Evolutionary conservation across 2,888 invertebrate genomes (phyloP), one percentile per base, ranked within the genome.

Genomic region (Synanthedon formicaeformis): DNA sequence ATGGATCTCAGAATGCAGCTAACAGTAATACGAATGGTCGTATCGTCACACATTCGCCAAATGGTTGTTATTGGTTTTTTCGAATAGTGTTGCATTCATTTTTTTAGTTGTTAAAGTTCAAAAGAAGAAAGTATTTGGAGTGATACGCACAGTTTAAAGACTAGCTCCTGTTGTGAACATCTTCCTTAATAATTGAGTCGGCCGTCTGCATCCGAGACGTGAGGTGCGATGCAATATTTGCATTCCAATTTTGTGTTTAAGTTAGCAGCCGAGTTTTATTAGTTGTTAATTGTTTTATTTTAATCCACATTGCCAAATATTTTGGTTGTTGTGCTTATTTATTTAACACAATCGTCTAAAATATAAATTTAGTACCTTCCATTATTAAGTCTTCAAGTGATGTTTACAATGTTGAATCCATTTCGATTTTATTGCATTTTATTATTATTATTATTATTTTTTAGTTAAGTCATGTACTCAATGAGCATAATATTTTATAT

Each of bases 1-100:
- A 81, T 81, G 80, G 87, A 87, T 87, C 87, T 87, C 87, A 87
- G 81, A 84, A 83, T 81, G 85, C 85, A 85, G 84, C 85, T 81
- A 68, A 72, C 66, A 74, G 66, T 77, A 66, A 73, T 74, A 72
- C 64, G 66, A 69, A 27, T 41, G 41, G 8, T 8, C 8, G 27
- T 27, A 27, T 27, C 0, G 34, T 34, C 34, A 34, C 34, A 34
- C 10, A 34, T 34, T 34, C 34, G 34, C 34, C 34, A 34, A 34
- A 76, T 73, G 81, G 81, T 84, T 85, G 84, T 85, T 83, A 82
- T 78, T 74, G 79, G 74, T 80, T 75, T 72, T 76, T 79, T 79
- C 73, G 77, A 79, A 71, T 34, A 34, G 34, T 78, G 83, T 85
- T 84, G 84, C 83, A 83, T 84, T 84, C 83, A 83, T 74, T 80